A percentile compares a stretch with the other conserved stretches of the same genome.
These are phyloP conservation scores for Ptychodera flava DNA, from an alignment of 35 echinoderm and acorn worm species.

Conservation along the genomic window DNA sequence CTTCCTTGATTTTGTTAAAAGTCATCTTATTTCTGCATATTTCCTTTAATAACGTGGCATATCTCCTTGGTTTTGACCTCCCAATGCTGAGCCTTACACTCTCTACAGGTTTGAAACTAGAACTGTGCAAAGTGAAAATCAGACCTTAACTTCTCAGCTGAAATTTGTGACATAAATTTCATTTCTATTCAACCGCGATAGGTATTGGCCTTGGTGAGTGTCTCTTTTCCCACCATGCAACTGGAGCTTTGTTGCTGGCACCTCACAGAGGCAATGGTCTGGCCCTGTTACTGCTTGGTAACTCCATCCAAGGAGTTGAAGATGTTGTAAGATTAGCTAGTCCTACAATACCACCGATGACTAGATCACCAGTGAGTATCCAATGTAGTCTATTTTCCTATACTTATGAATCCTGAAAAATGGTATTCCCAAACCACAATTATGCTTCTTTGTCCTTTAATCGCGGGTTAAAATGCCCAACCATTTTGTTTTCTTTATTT, in stretches of 20 bases:
- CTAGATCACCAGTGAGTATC: slow-evolving; percentile 87
- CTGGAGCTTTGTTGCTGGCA: slow-evolving; percentile 65
- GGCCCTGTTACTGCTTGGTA: slow-evolving; percentile 53
- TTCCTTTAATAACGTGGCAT: too few relatives aligned
- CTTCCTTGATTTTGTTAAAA: too few relatives aligned
- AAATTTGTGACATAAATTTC: too few relatives aligned
- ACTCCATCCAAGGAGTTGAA: slow-evolving; percentile 35
- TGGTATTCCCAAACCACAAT: too few relatives aligned
- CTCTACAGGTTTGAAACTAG: slow-evolving; percentile 13
- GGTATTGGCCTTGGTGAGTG: slow-evolving; percentile 23
- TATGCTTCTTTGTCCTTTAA: too few relatives aligned
- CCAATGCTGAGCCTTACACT: slow-evolving; percentile 10
- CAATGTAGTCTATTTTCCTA: neutral
- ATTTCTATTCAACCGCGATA: neutral
- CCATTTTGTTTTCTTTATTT: too few relatives aligned
- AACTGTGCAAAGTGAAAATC: neutral
- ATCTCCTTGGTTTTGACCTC: neutral
- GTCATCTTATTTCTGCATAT: too few relatives aligned
- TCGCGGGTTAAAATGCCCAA: too few relatives aligned
- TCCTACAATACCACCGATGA: slow-evolving; percentile 94
- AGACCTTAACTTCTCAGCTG: too few relatives aligned
- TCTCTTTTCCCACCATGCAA: slow-evolving; percentile 3
- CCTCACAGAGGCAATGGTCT: slow-evolving; percentile 36
- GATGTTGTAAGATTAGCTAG: slow-evolving; percentile 63
- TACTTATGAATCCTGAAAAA: neutral